These are phyloP conservation scores for Pyrgus malvae DNA, from an alignment of 2,888 invertebrate species.

Conservation along the genomic window DNA sequence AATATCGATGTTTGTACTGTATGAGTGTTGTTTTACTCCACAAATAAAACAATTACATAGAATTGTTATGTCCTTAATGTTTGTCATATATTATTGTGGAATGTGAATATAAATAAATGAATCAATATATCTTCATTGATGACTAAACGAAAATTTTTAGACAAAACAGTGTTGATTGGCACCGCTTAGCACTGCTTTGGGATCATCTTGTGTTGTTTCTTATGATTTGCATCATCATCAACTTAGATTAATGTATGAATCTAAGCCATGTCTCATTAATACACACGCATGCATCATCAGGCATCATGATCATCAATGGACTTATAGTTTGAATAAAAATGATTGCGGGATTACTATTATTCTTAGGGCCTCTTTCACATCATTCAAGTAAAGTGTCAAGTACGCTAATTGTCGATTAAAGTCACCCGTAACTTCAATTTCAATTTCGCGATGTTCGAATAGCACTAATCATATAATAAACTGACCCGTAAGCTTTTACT, in stretches of 20 bases:
- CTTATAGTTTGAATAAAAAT: constrained; percentile 2
- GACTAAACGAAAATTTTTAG: constrained; percentile 32
- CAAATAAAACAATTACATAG: not conserved
- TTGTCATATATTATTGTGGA: too few species aligned
- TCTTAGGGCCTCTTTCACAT: too few species aligned
- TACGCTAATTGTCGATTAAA: too few species aligned
- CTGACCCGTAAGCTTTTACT: too few species aligned
- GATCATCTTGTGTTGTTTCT: constrained; percentile 20
- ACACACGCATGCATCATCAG: constrained; percentile 30
- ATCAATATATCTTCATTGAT: constrained; percentile 7
- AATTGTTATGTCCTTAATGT: too few species aligned
- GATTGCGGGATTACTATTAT: constrained; percentile 13
- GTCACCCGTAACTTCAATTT: too few species aligned
- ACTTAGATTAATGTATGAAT: constrained; percentile 7
- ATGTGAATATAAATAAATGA: not conserved
- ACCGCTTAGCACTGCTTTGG: constrained; percentile 72
- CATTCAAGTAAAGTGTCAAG: too few species aligned
- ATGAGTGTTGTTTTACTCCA: not conserved
- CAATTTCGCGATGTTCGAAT: too few species aligned
- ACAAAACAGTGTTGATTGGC: constrained; percentile 62
- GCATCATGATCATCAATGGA: constrained; percentile 10
- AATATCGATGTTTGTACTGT: too few species aligned
- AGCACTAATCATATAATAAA: too few species aligned
- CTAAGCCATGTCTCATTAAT: constrained; percentile 30
- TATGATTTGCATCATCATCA: constrained; percentile 69